These are phyloP conservation scores for Panorpa germanica DNA, from an alignment of 2,888 invertebrate species.

Conservation along the genomic window DNA sequence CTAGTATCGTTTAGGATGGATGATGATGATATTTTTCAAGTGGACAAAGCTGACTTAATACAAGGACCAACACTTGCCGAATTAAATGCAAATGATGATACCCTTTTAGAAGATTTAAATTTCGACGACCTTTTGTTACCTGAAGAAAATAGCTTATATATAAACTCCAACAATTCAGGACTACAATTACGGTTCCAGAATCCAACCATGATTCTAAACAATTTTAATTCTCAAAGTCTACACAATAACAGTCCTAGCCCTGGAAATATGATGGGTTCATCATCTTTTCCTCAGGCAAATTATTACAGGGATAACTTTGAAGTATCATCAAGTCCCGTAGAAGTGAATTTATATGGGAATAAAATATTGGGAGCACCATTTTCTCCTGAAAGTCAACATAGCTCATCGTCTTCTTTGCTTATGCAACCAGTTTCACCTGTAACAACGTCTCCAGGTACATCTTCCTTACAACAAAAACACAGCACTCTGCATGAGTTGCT, in stretches of 20 bases:
- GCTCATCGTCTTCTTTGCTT: slow-evolving; percentile 29
- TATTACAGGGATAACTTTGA: slow-evolving; percentile 20
- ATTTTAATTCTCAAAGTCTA: slow-evolving; percentile 9
- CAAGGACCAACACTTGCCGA: slow-evolving; percentile 72
- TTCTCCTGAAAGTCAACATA: slow-evolving; percentile 47
- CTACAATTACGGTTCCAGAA: no score
- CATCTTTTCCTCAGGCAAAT: slow-evolving; percentile 19
- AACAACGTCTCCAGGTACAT: slow-evolving; percentile 17
- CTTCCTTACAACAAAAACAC: slow-evolving; percentile 13
- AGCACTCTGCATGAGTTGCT: slow-evolving; percentile 45
- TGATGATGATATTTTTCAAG: slow-evolving; percentile 78
- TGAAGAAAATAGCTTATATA: slow-evolving; percentile 40
- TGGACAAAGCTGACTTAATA: slow-evolving; percentile 71
- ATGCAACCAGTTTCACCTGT: slow-evolving; percentile 15
- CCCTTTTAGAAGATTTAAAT: slow-evolving; percentile 63
- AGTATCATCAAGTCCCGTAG: slow-evolving; percentile 14
- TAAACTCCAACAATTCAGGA: no score
- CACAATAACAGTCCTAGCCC: slow-evolving; percentile 11
- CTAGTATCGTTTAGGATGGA: slow-evolving; percentile 57
- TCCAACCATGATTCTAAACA: no score
- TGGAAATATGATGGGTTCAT: slow-evolving; percentile 15
- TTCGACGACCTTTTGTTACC: slow-evolving; percentile 68
- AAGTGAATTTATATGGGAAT: slow-evolving; percentile 19
- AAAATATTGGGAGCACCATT: slow-evolving; percentile 27
- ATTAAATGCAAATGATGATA: slow-evolving; percentile 69